These are phyloP conservation scores for Isaurus tuberculatus DNA, from an alignment of 92 coral and sea anemone species.

Conservation along the genomic window DNA sequence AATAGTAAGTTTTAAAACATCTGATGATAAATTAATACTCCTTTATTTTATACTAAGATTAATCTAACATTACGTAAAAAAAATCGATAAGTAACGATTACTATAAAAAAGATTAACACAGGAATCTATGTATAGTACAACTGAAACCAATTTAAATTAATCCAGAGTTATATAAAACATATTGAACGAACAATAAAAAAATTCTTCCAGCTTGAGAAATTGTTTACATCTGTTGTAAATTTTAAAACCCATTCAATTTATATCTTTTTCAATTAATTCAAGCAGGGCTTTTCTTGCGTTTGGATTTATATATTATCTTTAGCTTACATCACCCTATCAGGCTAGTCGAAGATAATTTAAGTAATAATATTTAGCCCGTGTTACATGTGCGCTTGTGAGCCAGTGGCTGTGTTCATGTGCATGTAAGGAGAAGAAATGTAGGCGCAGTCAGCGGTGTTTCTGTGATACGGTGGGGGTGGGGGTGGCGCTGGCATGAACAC, in stretches of 20 bases:
- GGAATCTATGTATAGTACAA: neutral
- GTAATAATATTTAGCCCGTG: neutral
- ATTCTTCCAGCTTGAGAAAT: neutral
- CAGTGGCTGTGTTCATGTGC: constrained; percentile 61
- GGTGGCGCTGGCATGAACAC: constrained; percentile 91
- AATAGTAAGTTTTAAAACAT: neutral
- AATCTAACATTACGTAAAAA: neutral
- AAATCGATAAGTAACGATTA: neutral
- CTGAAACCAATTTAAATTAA: neutral
- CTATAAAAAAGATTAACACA: constrained; percentile 23
- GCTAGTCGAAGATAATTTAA: constrained; percentile 29
- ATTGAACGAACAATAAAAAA: constrained; percentile 13
- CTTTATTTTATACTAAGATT: neutral
- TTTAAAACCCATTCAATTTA: neutral
- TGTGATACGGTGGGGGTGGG: constrained; percentile 75
- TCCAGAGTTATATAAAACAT: constrained; percentile 11
- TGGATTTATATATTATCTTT: constrained; percentile 38
- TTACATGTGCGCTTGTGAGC: constrained; percentile 32
- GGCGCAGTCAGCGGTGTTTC: constrained; percentile 83
- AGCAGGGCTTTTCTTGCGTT: neutral
- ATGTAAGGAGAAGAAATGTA: constrained; percentile 85
- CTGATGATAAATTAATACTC: neutral
- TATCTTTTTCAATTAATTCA: neutral
- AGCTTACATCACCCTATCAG: constrained; percentile 8
- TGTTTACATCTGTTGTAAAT: neutral